phyloP scores from a whole-genome alignment of 2,888 invertebrate genomes.

The Metacarcinus magister region DNA sequence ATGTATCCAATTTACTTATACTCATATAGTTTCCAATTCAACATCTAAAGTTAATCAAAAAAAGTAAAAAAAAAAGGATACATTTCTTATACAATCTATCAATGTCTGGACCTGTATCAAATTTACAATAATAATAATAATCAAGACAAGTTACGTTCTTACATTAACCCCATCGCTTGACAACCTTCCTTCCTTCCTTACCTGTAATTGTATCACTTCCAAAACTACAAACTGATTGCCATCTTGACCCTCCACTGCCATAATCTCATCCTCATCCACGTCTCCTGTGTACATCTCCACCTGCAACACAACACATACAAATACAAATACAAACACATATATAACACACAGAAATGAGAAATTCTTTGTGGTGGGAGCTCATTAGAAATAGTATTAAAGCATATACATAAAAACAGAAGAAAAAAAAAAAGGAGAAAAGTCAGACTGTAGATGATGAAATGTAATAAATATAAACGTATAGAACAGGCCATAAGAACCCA shows the following conservation, averaged over 20 bases:
- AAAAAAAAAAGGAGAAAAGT: not conserved
- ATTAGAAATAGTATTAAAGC: too few species aligned
- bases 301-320: constrained; percentile 30
- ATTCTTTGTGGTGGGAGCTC: too few species aligned
- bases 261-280: constrained; percentile 87
- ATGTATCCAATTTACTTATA: too few species aligned
- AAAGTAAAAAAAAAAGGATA: too few species aligned
- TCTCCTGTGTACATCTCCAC: constrained; percentile 84
- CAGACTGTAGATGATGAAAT: not conserved
- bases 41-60: too few species aligned
- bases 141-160: not conserved
- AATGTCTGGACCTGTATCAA: too few species aligned
- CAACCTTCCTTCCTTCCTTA: constrained; percentile 70
- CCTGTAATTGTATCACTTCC: constrained; percentile 92
- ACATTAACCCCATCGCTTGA: not conserved
- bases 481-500: constrained; percentile 82
- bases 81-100: too few species aligned
- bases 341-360: not conserved
- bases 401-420: too few species aligned
- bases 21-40: too few species aligned
- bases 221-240: constrained; percentile 95
- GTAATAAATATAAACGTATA: not conserved
- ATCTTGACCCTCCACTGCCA: constrained; percentile 89
- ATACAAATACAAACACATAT: not conserved
- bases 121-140: not conserved